Conservation (phyloP, 2,888 invertebrate genomes). For the Ommatoiulus sabulosus region DNA sequence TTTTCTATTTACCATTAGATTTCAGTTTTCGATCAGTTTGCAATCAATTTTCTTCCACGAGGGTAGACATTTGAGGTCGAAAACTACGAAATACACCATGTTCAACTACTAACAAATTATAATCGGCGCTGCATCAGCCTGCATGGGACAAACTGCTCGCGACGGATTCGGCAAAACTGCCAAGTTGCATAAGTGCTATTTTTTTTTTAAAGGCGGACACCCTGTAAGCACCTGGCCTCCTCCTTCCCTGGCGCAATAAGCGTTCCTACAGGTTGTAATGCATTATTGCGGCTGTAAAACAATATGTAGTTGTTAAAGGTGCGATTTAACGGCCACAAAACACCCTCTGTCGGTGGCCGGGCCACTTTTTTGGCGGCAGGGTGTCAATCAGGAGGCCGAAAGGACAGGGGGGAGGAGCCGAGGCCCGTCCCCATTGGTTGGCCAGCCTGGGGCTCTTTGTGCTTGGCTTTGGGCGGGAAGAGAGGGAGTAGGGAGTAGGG, state of each 20-base stretch:
- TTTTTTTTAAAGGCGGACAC: neutral
- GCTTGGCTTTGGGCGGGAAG: neutral
- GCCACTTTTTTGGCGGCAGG: neutral
- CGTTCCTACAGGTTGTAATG: conserved; percentile 31
- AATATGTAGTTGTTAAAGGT: conserved; percentile 43
- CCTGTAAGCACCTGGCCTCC: neutral
- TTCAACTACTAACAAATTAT: no score
- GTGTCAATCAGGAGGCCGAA: conserved; percentile 35
- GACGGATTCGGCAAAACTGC: no score
- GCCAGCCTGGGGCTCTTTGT: conserved; percentile 39
- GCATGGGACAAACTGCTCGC: no score
- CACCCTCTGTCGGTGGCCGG: neutral
- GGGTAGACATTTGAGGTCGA: no score
- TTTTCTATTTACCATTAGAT: no score
- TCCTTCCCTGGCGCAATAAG: neutral
- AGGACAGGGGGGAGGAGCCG: neutral
- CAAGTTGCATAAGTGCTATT: neutral
- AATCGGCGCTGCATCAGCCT: no score
- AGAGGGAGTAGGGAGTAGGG: neutral
- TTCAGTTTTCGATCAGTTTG: no score
- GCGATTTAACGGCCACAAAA: conserved; percentile 25
- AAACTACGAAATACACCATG: no score
- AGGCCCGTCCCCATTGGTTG: neutral
- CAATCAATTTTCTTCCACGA: no score
- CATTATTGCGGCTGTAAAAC: conserved; percentile 43